Base-by-base conservation (phyloP, 2,797 vertebrate species). In the Pelobates cultripes region DNA sequence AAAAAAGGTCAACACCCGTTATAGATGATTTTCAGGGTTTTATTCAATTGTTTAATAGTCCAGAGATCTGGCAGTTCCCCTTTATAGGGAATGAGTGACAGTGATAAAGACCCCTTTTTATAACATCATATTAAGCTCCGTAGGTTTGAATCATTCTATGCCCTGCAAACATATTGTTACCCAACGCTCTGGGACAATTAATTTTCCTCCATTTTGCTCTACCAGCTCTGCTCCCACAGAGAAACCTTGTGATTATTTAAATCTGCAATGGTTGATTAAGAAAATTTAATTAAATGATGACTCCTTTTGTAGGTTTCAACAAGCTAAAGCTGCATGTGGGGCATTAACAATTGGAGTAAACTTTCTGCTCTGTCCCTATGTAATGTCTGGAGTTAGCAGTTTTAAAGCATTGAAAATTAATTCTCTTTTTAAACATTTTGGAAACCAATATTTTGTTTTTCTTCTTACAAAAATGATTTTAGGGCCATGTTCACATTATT, bases 261-360 rank as follows among this genome's bases (percentile, higher is more conserved):
- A 53, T 84, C 77, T 84, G 72, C 77, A 79, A 71, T 75, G 77
- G 67, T 75, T 84, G 77, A 84, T 79, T 83, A 84, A 79, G 64
- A 78, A 83, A 84, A 79, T 73, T 55, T 79, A 84, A 84, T 84
- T 84, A 84, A 79, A 76, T 72, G 72, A 79, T 79, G 77, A 76
- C 78, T 73, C 77, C 57, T 40, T 73, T 79, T 75, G 72, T 66
- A 84, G 67, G 43, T 75, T 79, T 79, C 72, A 75, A 73, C 78
- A 76, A 79, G 57, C 45, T 75, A 44, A 71, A 79, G 42, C 72
- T 75, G 72, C 82, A 84, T 67, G 73, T 84, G 77, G 82, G 82
- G 45, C 77, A 71, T 79, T 76, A 9, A 67, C 66, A 64, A n/a
- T 71, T 68, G 14, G 3, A 53, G 44, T 44, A 40, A 61, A 73